Evolutionary conservation across 35 echinoderm and acorn worm genomes (phyloP).

Genomic region (Acanthaster planci): DNA sequence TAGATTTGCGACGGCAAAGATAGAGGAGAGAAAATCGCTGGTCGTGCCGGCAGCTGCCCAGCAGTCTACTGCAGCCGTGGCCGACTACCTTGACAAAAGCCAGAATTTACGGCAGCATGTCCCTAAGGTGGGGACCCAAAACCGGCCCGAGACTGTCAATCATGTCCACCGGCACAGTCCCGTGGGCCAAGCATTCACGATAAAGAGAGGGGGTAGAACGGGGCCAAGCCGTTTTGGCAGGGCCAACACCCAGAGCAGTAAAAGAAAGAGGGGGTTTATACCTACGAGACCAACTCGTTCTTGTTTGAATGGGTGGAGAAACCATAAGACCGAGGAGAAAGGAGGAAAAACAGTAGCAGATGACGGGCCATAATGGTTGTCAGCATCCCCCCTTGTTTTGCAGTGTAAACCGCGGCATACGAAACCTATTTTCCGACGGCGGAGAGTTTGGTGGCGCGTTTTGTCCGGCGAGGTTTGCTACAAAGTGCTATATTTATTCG

Average conservation of each 20-base stretch:
- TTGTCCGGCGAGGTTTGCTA: conserved; percentile 11
- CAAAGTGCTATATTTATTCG: conserved; percentile 23
- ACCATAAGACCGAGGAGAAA: background rate
- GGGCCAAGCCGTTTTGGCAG: conserved; percentile 21
- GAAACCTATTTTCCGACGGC: conserved; percentile 16
- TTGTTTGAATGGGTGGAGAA: conserved; percentile 23
- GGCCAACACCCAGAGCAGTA: background rate
- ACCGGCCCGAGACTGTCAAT: conserved; percentile 11
- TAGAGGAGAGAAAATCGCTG: background rate
- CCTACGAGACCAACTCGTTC: conserved; percentile 1
- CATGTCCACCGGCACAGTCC: background rate
- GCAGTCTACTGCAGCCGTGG: background rate
- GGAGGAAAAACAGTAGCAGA: conserved; percentile 33
- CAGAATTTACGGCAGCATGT: background rate
- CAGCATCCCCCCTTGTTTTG: conserved; percentile 20
- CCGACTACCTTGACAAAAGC: background rate
- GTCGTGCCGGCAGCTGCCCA: background rate
- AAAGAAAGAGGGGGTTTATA: background rate
- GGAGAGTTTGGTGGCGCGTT: conserved; percentile 2
- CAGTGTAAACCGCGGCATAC: conserved; percentile 14
- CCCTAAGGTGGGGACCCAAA: background rate
- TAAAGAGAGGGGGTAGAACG: background rate
- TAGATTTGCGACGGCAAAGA: background rate
- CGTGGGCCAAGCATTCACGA: conserved; percentile 2
- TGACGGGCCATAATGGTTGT: conserved; percentile 13